Evolutionary conservation across 2,888 invertebrate species (phyloP).

Genomic region (Drosophila prolongata): DNA sequence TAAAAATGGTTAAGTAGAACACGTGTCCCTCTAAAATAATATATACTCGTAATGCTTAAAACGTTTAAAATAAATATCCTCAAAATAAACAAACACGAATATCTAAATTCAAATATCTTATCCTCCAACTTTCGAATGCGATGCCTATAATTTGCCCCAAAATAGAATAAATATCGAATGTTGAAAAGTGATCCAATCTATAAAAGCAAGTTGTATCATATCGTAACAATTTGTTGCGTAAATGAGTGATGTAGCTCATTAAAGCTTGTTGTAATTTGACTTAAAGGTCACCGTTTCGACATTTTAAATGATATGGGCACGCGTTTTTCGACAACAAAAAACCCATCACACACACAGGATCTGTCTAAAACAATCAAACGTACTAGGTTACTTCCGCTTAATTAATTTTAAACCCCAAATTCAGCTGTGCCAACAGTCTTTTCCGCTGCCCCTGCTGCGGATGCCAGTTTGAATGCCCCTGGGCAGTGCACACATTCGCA

Average conservation of each 20-base stretch:
- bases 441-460: slow-evolving; percentile 40
- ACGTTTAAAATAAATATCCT: too few relatives aligned
- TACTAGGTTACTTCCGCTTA: slow-evolving; percentile 75
- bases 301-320: neutral
- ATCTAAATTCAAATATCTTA: too few relatives aligned
- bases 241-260: neutral
- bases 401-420: slow-evolving; percentile 75
- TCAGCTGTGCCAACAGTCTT: slow-evolving; percentile 66
- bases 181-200: too few relatives aligned
- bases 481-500: slow-evolving; percentile 53
- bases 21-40: too few relatives aligned
- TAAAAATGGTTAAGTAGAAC: too few relatives aligned
- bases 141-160: too few relatives aligned
- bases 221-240: neutral
- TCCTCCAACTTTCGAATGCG: too few relatives aligned
- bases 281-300: neutral
- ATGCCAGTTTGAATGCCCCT: slow-evolving; percentile 50
- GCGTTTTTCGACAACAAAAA: neutral
- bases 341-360: slow-evolving; percentile 27
- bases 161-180: too few relatives aligned
- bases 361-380: slow-evolving; percentile 77
- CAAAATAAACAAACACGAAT: too few relatives aligned
- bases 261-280: neutral
- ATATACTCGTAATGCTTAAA: too few relatives aligned
- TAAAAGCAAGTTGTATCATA: too few relatives aligned